Evolutionary conservation across 2,113 vertebrate genomes (phyloP), one percentile per base, ranked within the genome.

Genomic region (Condylura cristata): DNA sequence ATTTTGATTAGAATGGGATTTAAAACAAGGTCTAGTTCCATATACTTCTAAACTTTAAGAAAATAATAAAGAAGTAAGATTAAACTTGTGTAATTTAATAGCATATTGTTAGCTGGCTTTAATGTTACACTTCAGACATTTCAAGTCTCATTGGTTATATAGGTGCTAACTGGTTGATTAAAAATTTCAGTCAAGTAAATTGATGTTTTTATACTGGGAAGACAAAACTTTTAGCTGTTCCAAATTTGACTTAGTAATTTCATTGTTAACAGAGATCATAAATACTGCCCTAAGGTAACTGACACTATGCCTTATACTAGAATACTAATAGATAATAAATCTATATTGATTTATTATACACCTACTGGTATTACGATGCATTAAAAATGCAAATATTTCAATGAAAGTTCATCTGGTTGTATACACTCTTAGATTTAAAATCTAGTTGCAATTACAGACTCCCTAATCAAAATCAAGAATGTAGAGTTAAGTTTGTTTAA

Each of bases 221-320:
- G 30, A 41, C 75, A 56, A 71, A 83, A 78, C 11, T 41, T 2
- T 20, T 83, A 56, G 32, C 9, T 72, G 4, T 83, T 90, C 28
- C 9, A 66, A 83, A 75, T 90, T 53, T 94, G 32, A 6, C 63
- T 94, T 75, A 86, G 68, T 63, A 56, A 82, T 8, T 87, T 56
- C 9, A 46, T 78, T 79, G 24, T n/a, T 86, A 53, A 81, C 4
- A 87, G 28, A 92, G 22, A 66, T 72, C 14, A n/a, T 44, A 41
- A 8, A 7, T 41, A 17, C 26, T 66, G 10, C 39, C 82, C 11
- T 30, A 41, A 51, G 32, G 30, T 78, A 34, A 2, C 39, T 89
- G 84, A 63, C 18, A 82, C 17, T 17, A 1, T 65, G n/a, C 34
- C 63, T 56, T 93, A 58, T 14, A 46, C 44, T 48, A n/a, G 48